Conservation (phyloP, 1,140 invertebrate species). For the Anastrepha ludens region DNA sequence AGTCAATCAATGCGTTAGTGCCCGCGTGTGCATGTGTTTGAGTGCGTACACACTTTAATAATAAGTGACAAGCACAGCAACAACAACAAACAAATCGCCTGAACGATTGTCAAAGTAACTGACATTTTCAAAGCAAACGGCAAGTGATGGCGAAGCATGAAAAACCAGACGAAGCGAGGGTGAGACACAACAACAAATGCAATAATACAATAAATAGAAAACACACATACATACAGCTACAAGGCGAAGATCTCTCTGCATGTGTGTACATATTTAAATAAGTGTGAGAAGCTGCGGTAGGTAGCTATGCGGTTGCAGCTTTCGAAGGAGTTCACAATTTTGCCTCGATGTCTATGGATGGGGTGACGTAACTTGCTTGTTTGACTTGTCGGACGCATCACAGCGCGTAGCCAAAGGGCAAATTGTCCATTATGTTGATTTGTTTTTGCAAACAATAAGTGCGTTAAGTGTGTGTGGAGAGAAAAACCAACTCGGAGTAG, state of each 20-base stretch:
- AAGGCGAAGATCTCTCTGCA: neutral
- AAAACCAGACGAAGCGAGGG: neutral
- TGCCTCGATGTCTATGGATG: neutral
- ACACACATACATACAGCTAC: neutral
- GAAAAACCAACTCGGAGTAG: too few relatives aligned
- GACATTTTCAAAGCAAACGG: constrained; percentile 37
- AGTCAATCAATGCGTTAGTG: neutral
- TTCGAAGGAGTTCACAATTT: neutral
- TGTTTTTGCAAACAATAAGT: constrained; percentile 43
- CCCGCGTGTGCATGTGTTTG: neutral
- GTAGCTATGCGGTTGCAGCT: neutral
- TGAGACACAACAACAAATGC: constrained; percentile 20
- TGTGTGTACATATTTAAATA: neutral
- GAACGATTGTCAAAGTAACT: constrained; percentile 35
- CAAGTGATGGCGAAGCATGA: neutral
- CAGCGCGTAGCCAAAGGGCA: constrained; percentile 33
- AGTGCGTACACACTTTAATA: neutral
- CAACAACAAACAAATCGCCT: constrained; percentile 3
- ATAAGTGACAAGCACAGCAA: constrained; percentile 44
- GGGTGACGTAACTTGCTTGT: neutral
- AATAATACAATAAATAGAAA: neutral
- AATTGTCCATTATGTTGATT: constrained; percentile 48
- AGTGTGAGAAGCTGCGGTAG: constrained; percentile 27
- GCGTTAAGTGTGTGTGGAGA: neutral
- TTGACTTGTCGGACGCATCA: neutral